These are phyloP conservation scores for Sympetrum striolatum DNA, from an alignment of 2,888 invertebrate species.

Conservation along the genomic window DNA sequence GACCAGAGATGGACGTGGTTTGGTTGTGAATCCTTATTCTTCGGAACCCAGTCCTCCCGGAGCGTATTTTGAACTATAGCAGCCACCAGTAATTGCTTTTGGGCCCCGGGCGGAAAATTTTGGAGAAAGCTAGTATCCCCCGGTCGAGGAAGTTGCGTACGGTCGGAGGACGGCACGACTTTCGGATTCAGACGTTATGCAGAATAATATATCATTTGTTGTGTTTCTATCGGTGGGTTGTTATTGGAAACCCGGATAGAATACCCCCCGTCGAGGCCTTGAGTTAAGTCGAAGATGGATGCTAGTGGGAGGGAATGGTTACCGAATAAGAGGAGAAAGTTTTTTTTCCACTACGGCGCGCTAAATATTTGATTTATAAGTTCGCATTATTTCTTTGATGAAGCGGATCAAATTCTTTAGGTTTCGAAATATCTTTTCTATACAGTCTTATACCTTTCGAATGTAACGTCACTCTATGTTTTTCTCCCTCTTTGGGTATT, in stretches of 20 bases:
- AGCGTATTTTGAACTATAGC: background rate
- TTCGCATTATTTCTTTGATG: background rate
- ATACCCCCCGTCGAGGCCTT: background rate
- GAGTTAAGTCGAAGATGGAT: background rate
- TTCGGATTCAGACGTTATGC: background rate
- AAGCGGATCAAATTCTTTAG: background rate
- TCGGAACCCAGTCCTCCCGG: background rate
- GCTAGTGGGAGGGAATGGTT: background rate
- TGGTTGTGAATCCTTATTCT: background rate
- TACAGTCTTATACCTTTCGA: too few species aligned
- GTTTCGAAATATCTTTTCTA: background rate
- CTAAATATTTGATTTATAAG: background rate
- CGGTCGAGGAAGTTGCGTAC: background rate
- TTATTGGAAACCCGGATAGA: background rate
- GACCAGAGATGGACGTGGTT: background rate
- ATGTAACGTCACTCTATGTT: too few species aligned
- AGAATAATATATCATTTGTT: conserved; percentile 8
- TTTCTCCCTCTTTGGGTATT: too few species aligned
- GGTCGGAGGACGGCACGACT: background rate
- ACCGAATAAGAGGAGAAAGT: conserved; percentile 11
- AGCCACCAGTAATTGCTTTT: background rate
- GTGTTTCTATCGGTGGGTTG: background rate
- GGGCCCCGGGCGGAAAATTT: background rate
- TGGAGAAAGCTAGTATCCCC: background rate
- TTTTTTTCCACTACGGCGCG: background rate